Base-by-base conservation (phyloP, 2,888 invertebrate genomes). In the Pachydiplax longipennis region DNA sequence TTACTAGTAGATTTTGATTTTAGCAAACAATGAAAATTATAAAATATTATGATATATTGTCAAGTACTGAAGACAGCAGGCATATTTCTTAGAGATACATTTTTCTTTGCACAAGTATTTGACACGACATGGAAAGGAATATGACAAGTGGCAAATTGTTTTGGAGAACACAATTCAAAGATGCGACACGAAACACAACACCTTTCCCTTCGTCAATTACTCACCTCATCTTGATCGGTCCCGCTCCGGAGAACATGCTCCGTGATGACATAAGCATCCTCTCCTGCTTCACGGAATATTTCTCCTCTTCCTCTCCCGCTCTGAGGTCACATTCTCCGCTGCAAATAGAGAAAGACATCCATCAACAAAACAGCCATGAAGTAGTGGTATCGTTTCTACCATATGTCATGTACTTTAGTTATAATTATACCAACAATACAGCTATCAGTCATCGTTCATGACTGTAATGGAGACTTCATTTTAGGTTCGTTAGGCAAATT, bases 171-270 rank as follows among this genome's bases (percentile, higher is more conserved):
- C 73, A 31, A n/a, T 73, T 73, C 73, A 31, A 73, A 13, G 25
- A 25, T 22, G 22, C 25, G 65, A 25, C 73, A 73, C 31, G 25
- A 13, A 73, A 12, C 73, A 73, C 73, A 73, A 73, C n/a, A 48
- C 35, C 37, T 48, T 37, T 87, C n/a, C n/a, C 31, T 13, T 87
- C 61, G 35, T n/a, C 87, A 87, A 83, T 83, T 83, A 81, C 83
- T 81, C 25, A 91, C 91, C 91, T 91, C 91, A 91, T 91, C 65
- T 91, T 91, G 83, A 91, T 65, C 73, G 81, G 83, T 13, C 87
- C 87, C 40, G 83, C 91, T 58, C 91, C 82, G 25, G 91, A 65
- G 91, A 81, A 91, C 91, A 91, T 91, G 48, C 81, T 91, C 44
- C 83, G 58, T 22, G 90, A 80, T 80, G 90, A 80, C 87, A 87